phyloP scores from a whole-genome alignment of 1,140 invertebrate genomes.

The Drosophila melanica region DNA sequence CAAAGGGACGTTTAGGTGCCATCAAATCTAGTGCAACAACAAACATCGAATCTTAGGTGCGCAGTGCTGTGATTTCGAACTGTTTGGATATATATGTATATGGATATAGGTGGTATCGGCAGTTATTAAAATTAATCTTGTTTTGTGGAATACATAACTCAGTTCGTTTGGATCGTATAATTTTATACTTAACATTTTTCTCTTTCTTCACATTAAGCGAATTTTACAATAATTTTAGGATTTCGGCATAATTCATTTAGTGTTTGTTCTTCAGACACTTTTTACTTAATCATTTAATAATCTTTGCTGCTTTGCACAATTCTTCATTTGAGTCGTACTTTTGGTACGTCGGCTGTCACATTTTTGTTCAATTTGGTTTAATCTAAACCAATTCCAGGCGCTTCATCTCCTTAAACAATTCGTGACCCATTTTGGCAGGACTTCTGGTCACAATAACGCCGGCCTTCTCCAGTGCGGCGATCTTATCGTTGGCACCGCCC shows the following conservation, averaged over 20 bases:
- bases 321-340: slow-evolving; percentile 55
- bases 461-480: slow-evolving; percentile 96
- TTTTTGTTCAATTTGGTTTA: slow-evolving; percentile 51
- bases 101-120: slow-evolving; percentile 65
- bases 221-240: slow-evolving; percentile 76
- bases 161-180: slow-evolving; percentile 12
- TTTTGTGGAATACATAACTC: slow-evolving; percentile 59
- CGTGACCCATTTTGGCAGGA: slow-evolving; percentile 97
- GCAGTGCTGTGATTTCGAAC: slow-evolving; percentile 34
- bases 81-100: slow-evolving; percentile 14
- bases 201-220: slow-evolving; percentile 44
- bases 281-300: slow-evolving; percentile 62
- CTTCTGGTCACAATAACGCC: slow-evolving; percentile 97
- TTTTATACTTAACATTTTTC: slow-evolving; percentile 15
- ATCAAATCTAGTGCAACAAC: slow-evolving; percentile 54
- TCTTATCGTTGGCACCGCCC: slow-evolving; percentile 99
- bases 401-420: slow-evolving; percentile 95
- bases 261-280: slow-evolving; percentile 17
- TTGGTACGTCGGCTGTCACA: slow-evolving; percentile 40
- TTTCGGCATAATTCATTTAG: slow-evolving; percentile 58
- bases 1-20: slow-evolving; percentile 30
- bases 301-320: slow-evolving; percentile 38
- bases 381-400: slow-evolving; percentile 84
- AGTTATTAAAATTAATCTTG: slow-evolving; percentile 63
- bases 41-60: slow-evolving; percentile 54